Conservation (phyloP, 1,140 invertebrate species). For the Halesus radiatus region DNA sequence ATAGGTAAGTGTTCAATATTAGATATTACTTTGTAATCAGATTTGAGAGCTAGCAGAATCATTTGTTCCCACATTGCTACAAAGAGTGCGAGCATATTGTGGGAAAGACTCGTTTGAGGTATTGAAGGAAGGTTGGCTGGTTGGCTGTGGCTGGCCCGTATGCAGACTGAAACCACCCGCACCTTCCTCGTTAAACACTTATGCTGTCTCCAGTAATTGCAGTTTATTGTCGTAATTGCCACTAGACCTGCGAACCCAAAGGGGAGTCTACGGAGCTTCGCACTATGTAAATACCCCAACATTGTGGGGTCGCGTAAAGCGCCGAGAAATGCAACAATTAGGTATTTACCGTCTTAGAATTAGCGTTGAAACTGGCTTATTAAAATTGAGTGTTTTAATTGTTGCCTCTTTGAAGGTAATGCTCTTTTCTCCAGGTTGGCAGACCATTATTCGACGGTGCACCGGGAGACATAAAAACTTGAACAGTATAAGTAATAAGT, state of each 20-base stretch:
- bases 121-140: too few relatives aligned
- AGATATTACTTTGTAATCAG: too few relatives aligned
- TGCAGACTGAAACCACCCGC: slow-evolving; percentile 20
- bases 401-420: too few relatives aligned
- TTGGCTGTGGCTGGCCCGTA: background rate
- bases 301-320: background rate
- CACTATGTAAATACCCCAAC: slow-evolving; percentile 6
- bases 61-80: background rate
- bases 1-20: too few relatives aligned
- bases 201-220: slow-evolving; percentile 40
- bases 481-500: too few relatives aligned
- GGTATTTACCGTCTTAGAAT: too few relatives aligned
- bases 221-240: slow-evolving; percentile 40
- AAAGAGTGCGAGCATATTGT: background rate
- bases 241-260: slow-evolving; percentile 1
- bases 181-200: slow-evolving; percentile 44
- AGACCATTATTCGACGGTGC: too few relatives aligned
- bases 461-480: too few relatives aligned
- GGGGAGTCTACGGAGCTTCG: background rate
- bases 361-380: too few relatives aligned
- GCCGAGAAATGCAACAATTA: background rate
- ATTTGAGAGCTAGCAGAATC: background rate
- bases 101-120: too few relatives aligned
- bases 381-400: too few relatives aligned
- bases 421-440: too few relatives aligned